These are phyloP conservation scores for Epinotia brunnichana DNA, from an alignment of 2,888 invertebrate species.

Conservation along the genomic window DNA sequence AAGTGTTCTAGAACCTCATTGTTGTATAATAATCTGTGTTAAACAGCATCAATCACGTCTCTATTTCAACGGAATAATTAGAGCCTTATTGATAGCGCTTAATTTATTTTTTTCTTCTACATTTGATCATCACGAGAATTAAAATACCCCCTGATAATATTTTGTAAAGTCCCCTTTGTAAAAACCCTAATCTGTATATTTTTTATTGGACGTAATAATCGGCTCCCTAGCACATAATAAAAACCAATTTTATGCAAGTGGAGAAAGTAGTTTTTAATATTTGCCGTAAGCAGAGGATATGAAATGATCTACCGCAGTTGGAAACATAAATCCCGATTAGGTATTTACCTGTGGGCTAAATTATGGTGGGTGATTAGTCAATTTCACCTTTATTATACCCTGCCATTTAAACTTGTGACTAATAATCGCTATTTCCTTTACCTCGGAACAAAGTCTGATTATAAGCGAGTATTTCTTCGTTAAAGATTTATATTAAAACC, in stretches of 20 bases:
- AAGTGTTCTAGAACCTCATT: slow-evolving; percentile 13
- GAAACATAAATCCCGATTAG: slow-evolving; percentile 59
- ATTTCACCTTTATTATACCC: slow-evolving; percentile 52
- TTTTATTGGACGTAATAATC: slow-evolving; percentile 16
- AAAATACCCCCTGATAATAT: too few species aligned
- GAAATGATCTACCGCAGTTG: slow-evolving; percentile 58
- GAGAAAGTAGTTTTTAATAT: slow-evolving; percentile 45
- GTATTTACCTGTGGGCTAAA: slow-evolving; percentile 64
- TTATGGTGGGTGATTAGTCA: slow-evolving; percentile 67
- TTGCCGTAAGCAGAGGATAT: slow-evolving; percentile 59
- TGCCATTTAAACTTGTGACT: slow-evolving; percentile 44
- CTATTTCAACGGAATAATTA: slow-evolving; percentile 20
- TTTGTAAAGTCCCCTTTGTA: too few species aligned
- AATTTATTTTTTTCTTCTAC: neutral
- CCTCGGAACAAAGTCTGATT: slow-evolving; percentile 39
- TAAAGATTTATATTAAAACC: slow-evolving; percentile 29
- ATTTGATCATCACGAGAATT: neutral
- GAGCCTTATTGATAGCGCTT: neutral
- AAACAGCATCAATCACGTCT: slow-evolving; percentile 19
- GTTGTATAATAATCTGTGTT: slow-evolving; percentile 16
- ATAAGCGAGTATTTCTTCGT: slow-evolving; percentile 36
- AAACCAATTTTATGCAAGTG: slow-evolving; percentile 20
- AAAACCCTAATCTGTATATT: neutral
- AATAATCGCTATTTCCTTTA: slow-evolving; percentile 40
- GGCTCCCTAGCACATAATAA: slow-evolving; percentile 1